phyloP scores from a whole-genome alignment of 2,797 vertebrate genomes.

The Ficedula albicollis region DNA sequence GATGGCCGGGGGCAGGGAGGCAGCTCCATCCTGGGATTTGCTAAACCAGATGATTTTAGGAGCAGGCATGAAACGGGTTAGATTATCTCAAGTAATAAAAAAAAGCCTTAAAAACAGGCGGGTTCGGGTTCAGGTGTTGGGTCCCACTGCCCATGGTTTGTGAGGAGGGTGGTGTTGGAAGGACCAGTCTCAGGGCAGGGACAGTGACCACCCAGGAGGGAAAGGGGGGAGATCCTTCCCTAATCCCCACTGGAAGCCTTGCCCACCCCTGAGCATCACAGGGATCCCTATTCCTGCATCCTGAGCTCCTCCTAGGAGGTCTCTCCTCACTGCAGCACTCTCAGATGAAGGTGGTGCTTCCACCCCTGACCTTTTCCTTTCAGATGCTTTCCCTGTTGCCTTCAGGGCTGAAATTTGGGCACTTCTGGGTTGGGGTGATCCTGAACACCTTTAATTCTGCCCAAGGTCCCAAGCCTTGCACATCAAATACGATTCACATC shows the following conservation, averaged over 20 bases:
- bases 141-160: not conserved
- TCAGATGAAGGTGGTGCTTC: no score
- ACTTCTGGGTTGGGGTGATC: not conserved
- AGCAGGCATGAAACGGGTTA: not conserved
- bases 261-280: not conserved
- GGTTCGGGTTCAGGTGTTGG: not conserved
- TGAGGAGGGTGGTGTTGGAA: not conserved
- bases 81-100: not conserved
- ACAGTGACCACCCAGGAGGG: not conserved
- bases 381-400: not conserved
- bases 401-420: not conserved
- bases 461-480: not conserved
- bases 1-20: not conserved
- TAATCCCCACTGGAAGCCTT: not conserved
- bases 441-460: not conserved
- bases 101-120: not conserved
- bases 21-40: not conserved
- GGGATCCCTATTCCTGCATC: not conserved
- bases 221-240: not conserved
- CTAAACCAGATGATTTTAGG: not conserved
- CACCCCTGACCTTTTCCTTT: not conserved
- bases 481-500: not conserved
- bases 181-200: not conserved
- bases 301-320: not conserved
- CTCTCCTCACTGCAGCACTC: not conserved